Base-by-base conservation (phyloP, 2,113 vertebrate genomes). In the Raphicerus campestris region DNA sequence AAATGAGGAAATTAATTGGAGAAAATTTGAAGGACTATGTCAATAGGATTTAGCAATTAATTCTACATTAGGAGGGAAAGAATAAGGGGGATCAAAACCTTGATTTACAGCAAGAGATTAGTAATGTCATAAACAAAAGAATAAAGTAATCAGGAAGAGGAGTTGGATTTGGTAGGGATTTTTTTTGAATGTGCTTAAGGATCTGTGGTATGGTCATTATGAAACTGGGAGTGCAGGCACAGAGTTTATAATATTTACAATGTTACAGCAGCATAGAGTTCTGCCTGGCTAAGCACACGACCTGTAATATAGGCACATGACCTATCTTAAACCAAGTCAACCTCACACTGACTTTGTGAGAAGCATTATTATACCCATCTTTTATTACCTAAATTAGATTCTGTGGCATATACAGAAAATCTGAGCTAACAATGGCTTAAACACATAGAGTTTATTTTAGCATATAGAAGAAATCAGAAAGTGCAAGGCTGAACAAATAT, bases 381-480 rank as follows among this genome's bases (percentile, higher is more conserved):
- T 78, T 91, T 85, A 96, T 81, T 94, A 80, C 39, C 47, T 93
- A 78, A 94, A 35, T 95, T 49, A 39, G 22, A 78, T 92, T 83
- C 28, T 82, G 4, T 42, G 83, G 32, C 49, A 78, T 94, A 42
- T 84, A 84, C 42, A 95, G 77, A 86, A 86, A 45, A 53, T 45
- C 6, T 15, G 32, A 45, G 84, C 47, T 77, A 85, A 73, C 75
- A 85, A 49, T 89, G 26, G 22, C 51, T 85, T 91, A 32, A 60
- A 47, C 77, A 93, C 22, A 60, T 7, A 70, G 70, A 20, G 30
- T 84, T 90, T 45, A 77, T 49, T 90, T 53, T 32, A 92, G 11
- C 35, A 24, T 24, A 16, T 30, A 75, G 58, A 92, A 73, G 60
- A 88, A 66, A 94, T 85, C 16, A 47, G 45, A 35, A 80, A 1